phyloP scores from a whole-genome alignment of 2,797 vertebrate species.

The Hoplostethus atlanticus region DNA sequence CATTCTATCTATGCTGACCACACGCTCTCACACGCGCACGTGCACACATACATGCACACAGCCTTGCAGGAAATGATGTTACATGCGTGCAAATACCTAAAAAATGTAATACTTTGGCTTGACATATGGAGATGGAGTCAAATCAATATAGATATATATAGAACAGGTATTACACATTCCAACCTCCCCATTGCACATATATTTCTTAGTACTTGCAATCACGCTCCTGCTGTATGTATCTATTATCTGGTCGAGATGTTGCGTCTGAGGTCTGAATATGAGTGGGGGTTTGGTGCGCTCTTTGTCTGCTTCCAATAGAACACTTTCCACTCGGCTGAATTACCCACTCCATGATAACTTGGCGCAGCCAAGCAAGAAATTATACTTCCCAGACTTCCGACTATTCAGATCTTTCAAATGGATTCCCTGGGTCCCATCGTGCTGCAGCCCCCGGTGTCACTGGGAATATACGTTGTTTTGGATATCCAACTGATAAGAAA shows the following conservation, averaged over 20 bases:
- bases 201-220: conserved; percentile 19
- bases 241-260: conserved; percentile 56
- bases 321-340: conserved; percentile 77
- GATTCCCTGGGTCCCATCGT: conserved; percentile 42
- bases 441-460: conserved; percentile 9
- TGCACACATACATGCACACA: conserved; percentile 19
- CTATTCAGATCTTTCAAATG: conserved; percentile 73
- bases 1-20: conserved; percentile 4
- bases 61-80: background rate
- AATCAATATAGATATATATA: conserved; percentile 37
- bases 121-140: conserved; percentile 5
- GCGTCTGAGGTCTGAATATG: conserved; percentile 36
- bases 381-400: conserved; percentile 67
- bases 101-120: conserved; percentile 5
- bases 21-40: conserved; percentile 12
- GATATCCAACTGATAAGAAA: conserved; percentile 47
- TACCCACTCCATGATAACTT: conserved; percentile 72
- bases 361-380: conserved; percentile 81
- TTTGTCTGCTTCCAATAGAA: conserved; percentile 76
- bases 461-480: conserved; percentile 34
- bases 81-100: background rate
- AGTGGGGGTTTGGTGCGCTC: conserved; percentile 51
- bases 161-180: conserved; percentile 35
- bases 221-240: conserved; percentile 41
- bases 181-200: conserved; percentile 14